A percentile compares a stretch with the other conserved stretches of the same genome.
These are phyloP conservation scores for Periophthalmus magnuspinnatus DNA, from an alignment of 2,797 vertebrate genomes.

Conservation along the genomic window DNA sequence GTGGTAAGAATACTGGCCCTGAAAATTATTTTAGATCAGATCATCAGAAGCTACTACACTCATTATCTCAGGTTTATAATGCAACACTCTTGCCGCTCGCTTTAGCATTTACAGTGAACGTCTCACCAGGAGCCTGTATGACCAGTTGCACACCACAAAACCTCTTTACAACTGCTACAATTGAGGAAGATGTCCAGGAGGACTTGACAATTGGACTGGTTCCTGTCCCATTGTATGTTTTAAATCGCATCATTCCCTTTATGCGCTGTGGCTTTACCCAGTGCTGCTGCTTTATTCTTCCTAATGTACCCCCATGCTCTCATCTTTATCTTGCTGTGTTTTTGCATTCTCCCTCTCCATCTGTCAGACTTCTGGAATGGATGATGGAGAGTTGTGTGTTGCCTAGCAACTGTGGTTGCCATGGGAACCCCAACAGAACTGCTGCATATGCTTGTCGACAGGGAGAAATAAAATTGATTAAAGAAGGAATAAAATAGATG, in stretches of 20 bases:
- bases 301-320: conserved; percentile 14
- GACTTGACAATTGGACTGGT: neutral
- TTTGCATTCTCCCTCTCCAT: conserved; percentile 63
- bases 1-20: neutral
- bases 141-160: neutral
- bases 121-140: neutral
- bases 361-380: conserved; percentile 82
- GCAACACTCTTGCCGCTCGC: neutral
- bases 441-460: conserved; percentile 69
- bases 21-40: too few species aligned
- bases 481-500: conserved; percentile 71
- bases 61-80: neutral
- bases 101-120: neutral
- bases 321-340: conserved; percentile 18
- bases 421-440: conserved; percentile 71
- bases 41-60: neutral
- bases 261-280: conserved; percentile 14
- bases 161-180: neutral
- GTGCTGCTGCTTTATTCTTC: conserved; percentile 13
- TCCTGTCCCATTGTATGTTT: conserved; percentile 15
- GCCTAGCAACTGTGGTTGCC: conserved; percentile 81
- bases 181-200: conserved; percentile 8
- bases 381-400: conserved; percentile 82
- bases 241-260: conserved; percentile 25
- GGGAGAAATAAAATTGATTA: conserved; percentile 80